Base-by-base conservation (phyloP, 2,797 vertebrate genomes). In the Cyclopterus lumpus region DNA sequence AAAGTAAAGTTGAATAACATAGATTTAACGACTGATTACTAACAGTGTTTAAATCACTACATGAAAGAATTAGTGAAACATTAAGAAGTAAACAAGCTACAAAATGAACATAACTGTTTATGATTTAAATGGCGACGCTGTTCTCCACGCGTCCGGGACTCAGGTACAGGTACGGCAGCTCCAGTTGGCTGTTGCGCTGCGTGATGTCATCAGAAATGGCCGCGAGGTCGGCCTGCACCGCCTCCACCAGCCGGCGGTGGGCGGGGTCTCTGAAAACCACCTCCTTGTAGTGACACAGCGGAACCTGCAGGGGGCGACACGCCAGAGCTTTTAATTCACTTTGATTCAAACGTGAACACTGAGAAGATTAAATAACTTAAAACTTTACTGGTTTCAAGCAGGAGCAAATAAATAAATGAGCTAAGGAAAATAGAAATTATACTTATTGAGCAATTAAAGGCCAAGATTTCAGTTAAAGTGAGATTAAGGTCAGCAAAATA, bases 101-200 rank as follows among this genome's bases (percentile, higher is more conserved):
- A 46, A 20, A 20, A 46, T 49, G 8, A 9, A 49, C 20, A 8
- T 11, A 3, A n/a, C n/a, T n/a, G n/a, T n/a, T n/a, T n/a, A 36
- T 36, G 34, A 36, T 24, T 92, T 89, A 97, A 57, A 96, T 95
- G 18, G 96, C 92, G 30, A 96, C 89, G 16, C 95, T 95, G 91
- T 96, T 96, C 77, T 96, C 96, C 0, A 95, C 93, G 53, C 18
- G 4, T 4, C 81, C 62, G 0, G 96, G 96, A 34, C 86, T 85
- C 28, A 96, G 83, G 78, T 96, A 96, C 1, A 67, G 62, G 61
- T 96, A 96, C 0, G 95, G 93, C 15, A 96, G 63, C 10, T 87
- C 80, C 38, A 95, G 77, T 0, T 77, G 76, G 16, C 85, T 82
- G 92, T 96, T 96, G 15, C 95, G 89, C 30, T 93, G 73, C 1